Base-by-base conservation (phyloP, 2,797 vertebrate species). In the Artibeus lituratus region DNA sequence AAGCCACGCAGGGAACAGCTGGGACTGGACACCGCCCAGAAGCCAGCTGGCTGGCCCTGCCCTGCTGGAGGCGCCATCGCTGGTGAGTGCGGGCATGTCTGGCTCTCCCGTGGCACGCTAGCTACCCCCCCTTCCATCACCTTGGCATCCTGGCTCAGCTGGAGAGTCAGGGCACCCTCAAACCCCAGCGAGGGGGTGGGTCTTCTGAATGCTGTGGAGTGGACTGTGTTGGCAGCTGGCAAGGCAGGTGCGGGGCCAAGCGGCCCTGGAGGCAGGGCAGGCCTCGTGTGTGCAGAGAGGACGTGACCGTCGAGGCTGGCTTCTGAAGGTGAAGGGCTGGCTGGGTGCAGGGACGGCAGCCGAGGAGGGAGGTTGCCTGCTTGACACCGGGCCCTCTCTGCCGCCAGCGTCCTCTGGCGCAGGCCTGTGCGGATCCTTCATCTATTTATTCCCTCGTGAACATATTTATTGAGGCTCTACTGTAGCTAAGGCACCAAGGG, bases 1-100 rank as follows among this genome's bases (percentile, higher is more conserved):
- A 14, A 24, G 72, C 22, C 12, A 67, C 1, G 1, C 47, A 0
- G 24, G 62, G 53, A 89, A 89, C 94, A 97, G 96, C 94, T 94
- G 97, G 76, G 95, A 35, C 82, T 29, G 72, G 92, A 51, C 47
- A 3, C 9, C 7, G 7, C 94, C 86, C 96, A 77, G 92, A 76
- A 91, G 97, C 90, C 97, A 89, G 95, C 96, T 85, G 85, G 92
- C 93, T 1, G 42, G 88, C 80, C 59, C 87, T 21, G 78, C 85
- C 47, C 82, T 73, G 44, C 59, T 8, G 26, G 65, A 91, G 80
- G 80, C 4, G 0, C 76, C 77, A 4, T 67, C 59, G 26, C 35
- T 69, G 49, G 39, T 91, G 74, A 91, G 82, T 47, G 49, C 0
- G 26, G 69, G 47, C 39, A 19, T 0, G 4, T n/a, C 62, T 90